These are phyloP conservation scores for Loxodonta africana DNA, from an alignment of 2,113 vertebrate species.

Conservation along the genomic window DNA sequence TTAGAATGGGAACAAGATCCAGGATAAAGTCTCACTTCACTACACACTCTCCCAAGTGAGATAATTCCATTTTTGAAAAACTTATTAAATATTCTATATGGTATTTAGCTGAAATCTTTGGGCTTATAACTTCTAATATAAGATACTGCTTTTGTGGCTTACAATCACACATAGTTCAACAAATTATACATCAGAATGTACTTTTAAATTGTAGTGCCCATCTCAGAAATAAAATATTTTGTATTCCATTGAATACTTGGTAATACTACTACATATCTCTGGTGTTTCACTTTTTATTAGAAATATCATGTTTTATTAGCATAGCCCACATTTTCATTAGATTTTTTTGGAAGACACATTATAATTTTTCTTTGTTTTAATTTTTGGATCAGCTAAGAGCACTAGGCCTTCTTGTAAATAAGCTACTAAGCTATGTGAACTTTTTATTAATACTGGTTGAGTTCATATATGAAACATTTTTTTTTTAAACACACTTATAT, in stretches of 20 bases:
- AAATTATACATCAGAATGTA: not conserved
- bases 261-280: not conserved
- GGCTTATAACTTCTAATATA: not conserved
- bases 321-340: not conserved
- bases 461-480: not conserved
- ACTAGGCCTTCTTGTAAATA: not conserved
- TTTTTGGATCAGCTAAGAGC: not conserved
- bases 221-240: not conserved
- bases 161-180: not conserved
- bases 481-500: not conserved
- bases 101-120: constrained; percentile 16
- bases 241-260: not conserved
- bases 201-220: not conserved
- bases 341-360: not conserved
- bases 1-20: not conserved
- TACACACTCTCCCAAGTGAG: not conserved
- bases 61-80: constrained; percentile 6
- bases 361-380: not conserved
- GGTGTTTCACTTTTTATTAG: no score
- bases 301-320: not conserved
- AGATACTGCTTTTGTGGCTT: not conserved
- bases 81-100: not conserved
- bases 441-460: not conserved
- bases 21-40: constrained; percentile 41
- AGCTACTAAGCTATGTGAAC: not conserved